Base-by-base conservation (phyloP, 2,888 invertebrate species). In the Tiliacea citrago region DNA sequence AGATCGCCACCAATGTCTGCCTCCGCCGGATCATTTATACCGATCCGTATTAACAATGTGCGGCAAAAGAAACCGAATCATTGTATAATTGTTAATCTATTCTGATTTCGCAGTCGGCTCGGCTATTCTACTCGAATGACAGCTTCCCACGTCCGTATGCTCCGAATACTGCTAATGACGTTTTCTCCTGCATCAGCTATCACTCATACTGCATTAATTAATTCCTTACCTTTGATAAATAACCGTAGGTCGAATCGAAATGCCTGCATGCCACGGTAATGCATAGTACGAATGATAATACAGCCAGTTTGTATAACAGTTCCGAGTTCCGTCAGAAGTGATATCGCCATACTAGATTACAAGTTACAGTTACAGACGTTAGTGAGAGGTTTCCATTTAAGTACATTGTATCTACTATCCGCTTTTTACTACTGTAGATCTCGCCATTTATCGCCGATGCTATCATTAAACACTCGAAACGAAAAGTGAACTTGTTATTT, bases 81-180 rank as follows among this genome's bases (percentile, higher is more conserved):
- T 89, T 89, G 89, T 88, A 87, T 90, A 91, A 91, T 91, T 89
- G 86, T 89, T 88, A 88, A 91, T 92, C 87, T 90, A 89, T 91
- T 90, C 88, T 79, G 87, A 90, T 90, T 93, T 91, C 89, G 89
- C 91, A 90, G 81, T 84, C 74, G 47, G n/a, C 69, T 89, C 90
- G 86, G 87, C 90, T 90, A 90, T 92, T 92, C 90, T 88, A 89
- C 89, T 90, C 89, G 88, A 91, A 91, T 90, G 90, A 90, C 90
- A 91, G 86, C 88, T 95, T 95, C 94, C 93, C 94, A 95, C 94
- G 95, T 92, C 92, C 93, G 92, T 92, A 91, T 94, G 93, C 93
- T 94, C 94, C 92, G 91, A 94, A 95, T 95, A 93, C 82, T 77
- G 74, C 74, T 81, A 87, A 84, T 86, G 74, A 77, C 88, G 88